These are phyloP conservation scores for Panopea generosa DNA, from an alignment of 2,888 invertebrate genomes.

Conservation along the genomic window DNA sequence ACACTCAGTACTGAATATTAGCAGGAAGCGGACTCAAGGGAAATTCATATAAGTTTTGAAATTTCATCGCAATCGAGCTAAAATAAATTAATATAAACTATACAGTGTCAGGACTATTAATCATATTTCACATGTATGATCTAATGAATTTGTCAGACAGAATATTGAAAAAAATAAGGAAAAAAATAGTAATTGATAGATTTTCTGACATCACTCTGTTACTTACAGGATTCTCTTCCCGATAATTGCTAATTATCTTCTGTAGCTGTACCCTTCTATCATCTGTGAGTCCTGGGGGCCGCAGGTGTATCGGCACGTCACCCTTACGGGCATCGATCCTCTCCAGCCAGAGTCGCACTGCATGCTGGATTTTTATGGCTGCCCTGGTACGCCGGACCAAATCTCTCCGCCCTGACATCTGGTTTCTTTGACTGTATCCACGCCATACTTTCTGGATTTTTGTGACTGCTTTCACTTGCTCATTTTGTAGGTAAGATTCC, in stretches of 20 bases:
- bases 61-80: no score
- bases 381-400: conserved; percentile 70
- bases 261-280: conserved; percentile 80
- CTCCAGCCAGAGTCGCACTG: conserved; percentile 81
- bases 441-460: conserved; percentile 82
- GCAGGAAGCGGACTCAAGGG: no score
- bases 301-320: conserved; percentile 77
- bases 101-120: no score
- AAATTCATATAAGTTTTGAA: no score
- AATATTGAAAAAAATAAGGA: no score
- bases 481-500: conserved; percentile 78
- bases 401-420: conserved; percentile 66
- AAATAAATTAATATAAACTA: no score
- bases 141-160: no score
- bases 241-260: conserved; percentile 76
- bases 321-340: conserved; percentile 69
- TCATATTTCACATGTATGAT: no score
- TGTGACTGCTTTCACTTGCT: conserved; percentile 79
- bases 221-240: conserved; percentile 81
- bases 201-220: no score
- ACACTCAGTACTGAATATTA: no score
- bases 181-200: no score
- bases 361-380: conserved; percentile 81
- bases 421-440: conserved; percentile 74
- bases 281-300: conserved; percentile 82